Base-by-base conservation (phyloP, 2,888 invertebrate genomes). In the Diplolepis rosae region DNA sequence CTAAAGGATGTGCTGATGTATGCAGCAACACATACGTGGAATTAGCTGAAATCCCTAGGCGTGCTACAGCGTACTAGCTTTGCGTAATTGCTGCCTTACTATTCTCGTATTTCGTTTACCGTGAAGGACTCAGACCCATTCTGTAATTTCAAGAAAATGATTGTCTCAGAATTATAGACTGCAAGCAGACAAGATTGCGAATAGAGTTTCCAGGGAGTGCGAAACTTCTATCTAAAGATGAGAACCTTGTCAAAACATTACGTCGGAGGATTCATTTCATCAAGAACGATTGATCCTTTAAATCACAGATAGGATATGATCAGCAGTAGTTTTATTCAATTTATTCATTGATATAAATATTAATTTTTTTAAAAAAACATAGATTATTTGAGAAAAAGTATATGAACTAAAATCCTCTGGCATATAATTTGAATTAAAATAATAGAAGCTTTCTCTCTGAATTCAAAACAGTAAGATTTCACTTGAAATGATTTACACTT, bases 1-100 rank as follows among this genome's bases (percentile, higher is more conserved):
- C 68, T 39, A 68, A 65, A 52, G 50, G 50, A 66, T 65, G 39
- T 32, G 52, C 66, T 83, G 82, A 85, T 84, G 74, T 84, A 86
- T 85, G 83, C 84, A 69, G 24, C 75, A 73, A 79, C 85, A 84
- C 80, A 84, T 77, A 79, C 80, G 71, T 75, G 70, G 82, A 81
- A 85, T 86, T 85, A 85, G 71, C 76, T 68, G 65, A 76, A 82
- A 81, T 82, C 81, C 79, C 74, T 54, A 61, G 68, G 72, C 82
- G 83, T 84, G 83, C 78, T 78, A 68, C 65, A 71, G 82, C 82
- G 85, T 85, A 83, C 80, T 76, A 77, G 77, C 79, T 71, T 76
- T 67, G 77, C 78, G 73, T 85, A 84, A 85, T 83, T 79, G 79
- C 73, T 76, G 73, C 72, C 79, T 80, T 77, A 77, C 75, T 74